phyloP scores from a whole-genome alignment of 2,797 vertebrate species.

The Macropodus opercularis region DNA sequence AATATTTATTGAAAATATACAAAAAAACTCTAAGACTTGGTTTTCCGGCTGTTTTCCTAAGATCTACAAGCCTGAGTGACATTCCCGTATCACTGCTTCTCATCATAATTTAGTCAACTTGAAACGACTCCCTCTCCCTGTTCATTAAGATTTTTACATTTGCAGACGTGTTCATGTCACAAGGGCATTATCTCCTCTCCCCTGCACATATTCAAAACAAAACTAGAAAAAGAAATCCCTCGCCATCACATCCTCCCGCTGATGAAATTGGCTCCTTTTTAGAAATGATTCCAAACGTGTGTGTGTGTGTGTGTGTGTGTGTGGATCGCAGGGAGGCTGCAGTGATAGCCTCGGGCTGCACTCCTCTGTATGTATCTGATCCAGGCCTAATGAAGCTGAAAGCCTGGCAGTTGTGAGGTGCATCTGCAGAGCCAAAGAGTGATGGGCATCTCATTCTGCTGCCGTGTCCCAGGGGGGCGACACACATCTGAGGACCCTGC shows the following conservation, averaged over 20 bases:
- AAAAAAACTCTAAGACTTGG: slow-evolving; percentile 1
- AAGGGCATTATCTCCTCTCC: slow-evolving; percentile 40
- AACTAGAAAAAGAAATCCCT: slow-evolving; percentile 43
- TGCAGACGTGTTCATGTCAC: slow-evolving; percentile 38
- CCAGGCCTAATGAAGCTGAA: slow-evolving; percentile 89
- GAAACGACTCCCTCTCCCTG: slow-evolving; percentile 40
- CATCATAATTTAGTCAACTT: slow-evolving; percentile 45
- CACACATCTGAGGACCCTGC: slow-evolving; percentile 83
- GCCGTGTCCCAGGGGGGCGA: slow-evolving; percentile 67
- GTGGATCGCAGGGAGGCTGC: slow-evolving; percentile 70
- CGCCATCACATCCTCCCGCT: slow-evolving; percentile 60
- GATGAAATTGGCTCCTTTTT: slow-evolving; percentile 76
- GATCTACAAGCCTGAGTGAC: slow-evolving; percentile 21
- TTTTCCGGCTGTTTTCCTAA: slow-evolving; percentile 4
- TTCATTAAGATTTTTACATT: slow-evolving; percentile 48
- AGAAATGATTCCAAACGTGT: slow-evolving; percentile 67
- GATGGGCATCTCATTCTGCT: slow-evolving; percentile 91
- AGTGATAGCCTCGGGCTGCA: slow-evolving; percentile 79
- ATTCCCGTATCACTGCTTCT: slow-evolving; percentile 23
- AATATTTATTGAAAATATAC: background rate
- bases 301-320: slow-evolving; percentile 18
- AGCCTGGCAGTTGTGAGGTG: slow-evolving; percentile 87
- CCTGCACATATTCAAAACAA: slow-evolving; percentile 58
- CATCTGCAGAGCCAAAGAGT: slow-evolving; percentile 89
- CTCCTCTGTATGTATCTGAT: slow-evolving; percentile 85